Evolutionary conservation across 2,113 vertebrate genomes (phyloP).

Genomic region (Vulpes vulpes): DNA sequence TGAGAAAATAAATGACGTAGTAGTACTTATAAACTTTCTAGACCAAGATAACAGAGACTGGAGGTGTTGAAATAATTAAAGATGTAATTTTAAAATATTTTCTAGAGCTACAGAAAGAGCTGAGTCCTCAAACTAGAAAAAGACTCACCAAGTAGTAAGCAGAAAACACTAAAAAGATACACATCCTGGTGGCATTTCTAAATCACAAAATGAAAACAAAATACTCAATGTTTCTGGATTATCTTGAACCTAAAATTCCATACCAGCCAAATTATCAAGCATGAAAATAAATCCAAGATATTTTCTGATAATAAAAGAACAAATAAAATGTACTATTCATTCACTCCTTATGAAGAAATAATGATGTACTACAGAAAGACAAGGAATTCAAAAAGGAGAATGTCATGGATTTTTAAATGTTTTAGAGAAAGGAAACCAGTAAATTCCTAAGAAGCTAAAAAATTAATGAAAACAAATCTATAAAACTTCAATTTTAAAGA

Average conservation of each 20-base stretch:
- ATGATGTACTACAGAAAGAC: conserved; percentile 60
- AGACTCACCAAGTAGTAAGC: conserved; percentile 61
- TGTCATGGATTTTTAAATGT: conserved; percentile 20
- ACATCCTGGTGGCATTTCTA: conserved; percentile 76
- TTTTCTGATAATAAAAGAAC: conserved; percentile 72
- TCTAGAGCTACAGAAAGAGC: conserved; percentile 60
- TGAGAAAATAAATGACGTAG: conserved; percentile 46
- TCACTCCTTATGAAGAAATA: conserved; percentile 65
- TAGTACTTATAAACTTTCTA: conserved; percentile 45
- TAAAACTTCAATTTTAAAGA: conserved; percentile 62
- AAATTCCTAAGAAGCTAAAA: conserved; percentile 54
- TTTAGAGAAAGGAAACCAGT: conserved; percentile 56
- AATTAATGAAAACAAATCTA: conserved; percentile 61
- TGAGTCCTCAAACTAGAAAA: conserved; percentile 72
- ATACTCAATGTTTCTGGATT: conserved; percentile 62
- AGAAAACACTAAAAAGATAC: conserved; percentile 70
- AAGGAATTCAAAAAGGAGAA: conserved; percentile 57
- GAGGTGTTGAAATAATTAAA: conserved; percentile 55
- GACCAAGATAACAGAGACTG: conserved; percentile 55
- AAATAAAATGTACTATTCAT: conserved; percentile 75
- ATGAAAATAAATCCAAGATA: conserved; percentile 69
- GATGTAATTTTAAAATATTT: conserved; percentile 67
- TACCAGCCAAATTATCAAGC: conserved; percentile 60
- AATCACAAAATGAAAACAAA: conserved; percentile 78
- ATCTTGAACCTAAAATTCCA: conserved; percentile 67